Evolutionary conservation across 2,113 vertebrate genomes (phyloP), one percentile per base, ranked within the genome.

Genomic region (Pagrus major): DNA sequence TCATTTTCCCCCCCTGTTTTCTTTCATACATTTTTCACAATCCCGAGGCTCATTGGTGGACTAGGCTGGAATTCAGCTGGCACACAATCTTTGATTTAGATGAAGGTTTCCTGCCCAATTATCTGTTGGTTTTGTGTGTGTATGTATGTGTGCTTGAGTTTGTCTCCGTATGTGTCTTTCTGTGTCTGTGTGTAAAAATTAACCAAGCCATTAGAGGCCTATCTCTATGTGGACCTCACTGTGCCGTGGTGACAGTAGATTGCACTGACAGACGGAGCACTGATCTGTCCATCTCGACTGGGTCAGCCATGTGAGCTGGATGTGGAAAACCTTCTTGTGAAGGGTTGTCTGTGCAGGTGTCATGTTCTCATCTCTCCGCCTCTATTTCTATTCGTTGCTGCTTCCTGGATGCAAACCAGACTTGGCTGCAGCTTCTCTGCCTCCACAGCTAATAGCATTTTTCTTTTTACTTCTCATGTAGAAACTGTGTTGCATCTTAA

Each of bases 31-130:
- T 89, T 89, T 88, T 85, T 91, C 80, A 89, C 77, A 82, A 81
- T 91, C 77, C 46, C 18, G 49, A 78, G 81, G 71, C 81, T 90
- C 86, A 86, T 80, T 88, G 86, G 82, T 81, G 80, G 81, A 91
- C 79, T 85, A 61, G 88, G 83, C 86, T 83, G 76, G 65, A 84
- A 88, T 88, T 91, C 81, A 89, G 78, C 84, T 90, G 87, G 75
- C 84, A 86, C 72, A 47, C 16, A 81, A 67, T 78, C 80, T 88
- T 87, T 85, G 76, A 89, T 84, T 89, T 87, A 87, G 86, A 88
- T 80, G 83, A 91, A 80, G 85, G 64, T 85, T 92, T 81, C 68
- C 71, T 86, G 69, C 59, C 86, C 87, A 92, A 87, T 92, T 89
- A 90, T 91, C 71, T 85, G 77, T 29, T 56, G 83, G 46, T 44